These are phyloP conservation scores for Drosophila affinis DNA, from an alignment of 2,888 invertebrate genomes.

Conservation along the genomic window DNA sequence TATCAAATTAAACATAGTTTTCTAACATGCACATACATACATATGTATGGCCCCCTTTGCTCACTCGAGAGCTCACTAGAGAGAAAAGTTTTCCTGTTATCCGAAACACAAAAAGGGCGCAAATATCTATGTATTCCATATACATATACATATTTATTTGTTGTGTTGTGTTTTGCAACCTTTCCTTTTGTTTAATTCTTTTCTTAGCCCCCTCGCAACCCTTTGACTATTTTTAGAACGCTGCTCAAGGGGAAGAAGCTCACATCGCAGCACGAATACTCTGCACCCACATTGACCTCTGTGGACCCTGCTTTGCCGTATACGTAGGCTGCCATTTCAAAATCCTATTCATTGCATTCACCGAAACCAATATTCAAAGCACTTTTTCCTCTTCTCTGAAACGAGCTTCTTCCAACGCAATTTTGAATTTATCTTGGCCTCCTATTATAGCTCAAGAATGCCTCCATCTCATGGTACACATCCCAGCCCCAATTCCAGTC, in stretches of 20 bases:
- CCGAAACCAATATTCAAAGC: too few relatives aligned
- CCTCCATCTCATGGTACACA: too few relatives aligned
- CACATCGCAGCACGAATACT: background rate
- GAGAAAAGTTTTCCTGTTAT: constrained; percentile 29
- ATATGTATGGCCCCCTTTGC: background rate
- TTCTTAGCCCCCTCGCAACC: constrained; percentile 15
- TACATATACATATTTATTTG: background rate
- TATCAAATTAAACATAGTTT: constrained; percentile 35
- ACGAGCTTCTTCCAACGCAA: too few relatives aligned
- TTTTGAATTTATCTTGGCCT: too few relatives aligned
- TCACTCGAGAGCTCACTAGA: constrained; percentile 10
- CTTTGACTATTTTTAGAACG: constrained; percentile 8
- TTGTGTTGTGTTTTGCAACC: background rate
- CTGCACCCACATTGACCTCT: too few relatives aligned
- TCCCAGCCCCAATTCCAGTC: too few relatives aligned
- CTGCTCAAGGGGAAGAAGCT: background rate
- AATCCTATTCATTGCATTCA: too few relatives aligned
- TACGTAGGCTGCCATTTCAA: too few relatives aligned
- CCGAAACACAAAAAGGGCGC: constrained; percentile 3
- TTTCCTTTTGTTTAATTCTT: background rate
- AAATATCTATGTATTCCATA: background rate
- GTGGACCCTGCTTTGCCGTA: too few relatives aligned
- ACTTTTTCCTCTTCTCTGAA: too few relatives aligned
- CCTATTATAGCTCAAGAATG: too few relatives aligned
- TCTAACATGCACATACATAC: too few relatives aligned